These are phyloP conservation scores for Drosophila prosaltans DNA, from an alignment of 1,140 invertebrate genomes.

Conservation along the genomic window DNA sequence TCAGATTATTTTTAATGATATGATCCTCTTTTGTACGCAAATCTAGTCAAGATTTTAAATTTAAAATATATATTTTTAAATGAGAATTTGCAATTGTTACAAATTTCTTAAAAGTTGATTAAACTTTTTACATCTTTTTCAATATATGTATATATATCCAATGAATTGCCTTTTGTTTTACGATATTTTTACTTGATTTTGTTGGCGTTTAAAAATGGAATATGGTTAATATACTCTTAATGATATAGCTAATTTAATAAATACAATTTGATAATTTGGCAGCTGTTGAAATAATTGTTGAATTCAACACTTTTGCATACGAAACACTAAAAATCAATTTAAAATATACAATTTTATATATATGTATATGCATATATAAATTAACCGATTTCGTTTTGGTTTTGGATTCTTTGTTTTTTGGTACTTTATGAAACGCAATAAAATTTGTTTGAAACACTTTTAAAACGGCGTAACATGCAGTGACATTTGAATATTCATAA, in stretches of 20 bases:
- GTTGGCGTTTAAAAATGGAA: background rate
- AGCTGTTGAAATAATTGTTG: constrained; percentile 49
- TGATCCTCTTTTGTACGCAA: too few species aligned
- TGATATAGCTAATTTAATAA: constrained; percentile 25
- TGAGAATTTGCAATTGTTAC: too few species aligned
- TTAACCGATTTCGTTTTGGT: constrained; percentile 25
- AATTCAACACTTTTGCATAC: constrained; percentile 31
- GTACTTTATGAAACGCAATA: constrained; percentile 66
- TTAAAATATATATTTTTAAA: too few species aligned
- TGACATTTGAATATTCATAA: constrained; percentile 70
- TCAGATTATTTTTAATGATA: too few species aligned
- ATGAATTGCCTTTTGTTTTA: too few species aligned
- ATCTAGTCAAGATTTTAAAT: too few species aligned
- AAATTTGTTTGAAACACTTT: constrained; percentile 75
- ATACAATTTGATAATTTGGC: constrained; percentile 41
- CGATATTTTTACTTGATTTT: too few species aligned
- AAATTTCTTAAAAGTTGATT: background rate
- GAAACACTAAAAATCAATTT: constrained; percentile 52
- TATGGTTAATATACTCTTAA: constrained; percentile 14
- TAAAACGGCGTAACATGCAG: constrained; percentile 73
- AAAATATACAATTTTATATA: constrained; percentile 18
- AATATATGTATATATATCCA: too few species aligned
- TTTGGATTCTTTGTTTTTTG: constrained; percentile 15
- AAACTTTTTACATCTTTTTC: background rate
- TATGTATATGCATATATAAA: background rate